Base-by-base conservation (phyloP, 2,113 vertebrate genomes). In the Psilopogon haemacephalus region DNA sequence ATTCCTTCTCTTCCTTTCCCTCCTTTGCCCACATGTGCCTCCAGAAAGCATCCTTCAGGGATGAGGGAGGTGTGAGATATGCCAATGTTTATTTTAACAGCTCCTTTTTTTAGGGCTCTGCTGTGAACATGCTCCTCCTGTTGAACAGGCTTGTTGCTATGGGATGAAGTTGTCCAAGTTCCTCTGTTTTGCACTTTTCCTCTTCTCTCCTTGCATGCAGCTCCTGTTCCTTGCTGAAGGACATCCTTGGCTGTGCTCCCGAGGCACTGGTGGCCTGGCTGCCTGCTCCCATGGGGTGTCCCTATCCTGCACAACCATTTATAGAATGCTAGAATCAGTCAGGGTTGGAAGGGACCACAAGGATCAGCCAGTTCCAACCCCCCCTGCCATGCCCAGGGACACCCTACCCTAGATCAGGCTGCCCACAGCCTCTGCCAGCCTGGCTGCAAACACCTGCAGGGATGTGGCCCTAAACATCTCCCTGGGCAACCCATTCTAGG, bases 21-120 rank as follows among this genome's bases (percentile, higher is more conserved):
- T 15, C 0, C 17, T 63, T 78, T 77, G 72, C 82, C 88, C 93
- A 86, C 63, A 74, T 74, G 91, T 89, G 83, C 84, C 90, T 90
- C 73, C 86, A 83, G 93, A 55, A 90, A 94, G 70, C 60, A 69
- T 83, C 95, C 87, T 94, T 77, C 68, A 24, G 93, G 92, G 95
- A 50, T 50, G 94, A 90, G 74, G 95, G 94, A 95, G 96, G 95
- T 96, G 94, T 95, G 95, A 95, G 88, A 94, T 90, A 50, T 85
- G 94, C 89, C 92, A 93, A 38, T 95, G 94, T 96, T 96, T 94
- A 95, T 96, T 97, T 97, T 96, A 87, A 89, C 94, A 94, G 93
- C 80, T 95, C 94, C 94, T 95, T 96, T 96, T 96, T 96, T 97
- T 96, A 95, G 95, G 95, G 73, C 79, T 91, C 50, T 89, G 88